Percentiles rank a stretch among this genome's conserved stretches.
Conservation (phyloP, 2,797 vertebrate species). For the Thaleichthys pacificus region DNA sequence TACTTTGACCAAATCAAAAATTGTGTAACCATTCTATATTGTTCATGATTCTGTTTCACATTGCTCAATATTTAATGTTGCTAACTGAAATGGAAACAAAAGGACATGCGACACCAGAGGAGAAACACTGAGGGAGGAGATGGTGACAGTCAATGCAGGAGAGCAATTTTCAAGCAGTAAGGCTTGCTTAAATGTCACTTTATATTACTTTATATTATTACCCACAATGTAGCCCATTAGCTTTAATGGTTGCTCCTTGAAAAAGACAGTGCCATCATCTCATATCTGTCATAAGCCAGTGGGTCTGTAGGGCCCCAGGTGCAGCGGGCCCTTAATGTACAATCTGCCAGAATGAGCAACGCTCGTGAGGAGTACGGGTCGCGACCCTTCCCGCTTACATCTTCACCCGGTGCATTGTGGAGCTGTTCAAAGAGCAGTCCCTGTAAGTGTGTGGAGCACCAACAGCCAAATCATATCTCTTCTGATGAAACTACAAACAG, state of each 20-base stretch:
- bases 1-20: neutral
- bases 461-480: neutral
- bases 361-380: neutral
- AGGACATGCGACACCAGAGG: constrained; percentile 2
- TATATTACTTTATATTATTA: too few relatives aligned
- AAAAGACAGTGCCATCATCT: constrained; percentile 26
- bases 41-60: constrained; percentile 16
- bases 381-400: constrained; percentile 17
- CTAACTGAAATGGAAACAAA: constrained; percentile 8
- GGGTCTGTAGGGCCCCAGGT: constrained; percentile 26
- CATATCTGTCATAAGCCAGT: constrained; percentile 34
- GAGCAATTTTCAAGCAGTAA: neutral
- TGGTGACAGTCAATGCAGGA: neutral
- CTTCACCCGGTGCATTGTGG: constrained; percentile 1
- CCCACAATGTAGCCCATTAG: constrained; percentile 12
- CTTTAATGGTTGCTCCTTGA: constrained; percentile 15
- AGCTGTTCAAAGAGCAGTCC: constrained; percentile 1
- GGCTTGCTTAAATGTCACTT: too few relatives aligned
- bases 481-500: neutral
- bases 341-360: constrained; percentile 12
- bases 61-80: constrained; percentile 25
- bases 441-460: neutral
- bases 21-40: constrained; percentile 5
- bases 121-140: neutral
- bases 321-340: constrained; percentile 19